These are phyloP conservation scores for Platycercus adscitus DNA, from an alignment of 2,113 vertebrate species.

Conservation along the genomic window DNA sequence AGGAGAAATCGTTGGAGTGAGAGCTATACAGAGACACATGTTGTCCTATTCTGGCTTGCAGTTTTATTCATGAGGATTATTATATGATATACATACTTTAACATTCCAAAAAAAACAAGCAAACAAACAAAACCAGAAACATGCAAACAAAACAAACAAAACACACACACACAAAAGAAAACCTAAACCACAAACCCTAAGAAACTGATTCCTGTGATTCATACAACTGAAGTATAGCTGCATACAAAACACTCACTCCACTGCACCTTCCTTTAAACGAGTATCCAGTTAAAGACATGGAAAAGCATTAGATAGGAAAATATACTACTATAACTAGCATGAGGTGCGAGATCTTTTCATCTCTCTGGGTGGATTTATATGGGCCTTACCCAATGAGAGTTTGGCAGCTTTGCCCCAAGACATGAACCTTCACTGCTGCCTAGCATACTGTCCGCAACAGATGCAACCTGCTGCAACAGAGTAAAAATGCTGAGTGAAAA, in stretches of 20 bases:
- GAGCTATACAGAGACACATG: neutral
- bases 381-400: neutral
- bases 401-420: neutral
- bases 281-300: neutral
- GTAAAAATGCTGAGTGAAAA: neutral
- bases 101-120: neutral
- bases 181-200: neutral
- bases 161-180: neutral
- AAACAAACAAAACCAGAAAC: neutral
- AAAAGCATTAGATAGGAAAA: neutral
- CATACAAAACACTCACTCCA: neutral
- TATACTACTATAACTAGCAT: rapidly evolving
- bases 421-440: neutral
- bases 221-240: neutral
- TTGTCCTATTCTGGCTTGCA: neutral
- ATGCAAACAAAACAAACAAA: neutral
- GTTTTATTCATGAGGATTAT: neutral
- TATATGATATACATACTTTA: neutral
- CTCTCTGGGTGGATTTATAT: neutral
- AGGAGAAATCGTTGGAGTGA: neutral
- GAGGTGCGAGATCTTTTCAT: neutral
- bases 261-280: neutral
- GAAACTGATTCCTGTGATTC: neutral
- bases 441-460: neutral
- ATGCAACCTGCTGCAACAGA: neutral